phyloP scores from a whole-genome alignment of 2,113 vertebrate genomes.

The Forbesichthys papilliferus region DNA sequence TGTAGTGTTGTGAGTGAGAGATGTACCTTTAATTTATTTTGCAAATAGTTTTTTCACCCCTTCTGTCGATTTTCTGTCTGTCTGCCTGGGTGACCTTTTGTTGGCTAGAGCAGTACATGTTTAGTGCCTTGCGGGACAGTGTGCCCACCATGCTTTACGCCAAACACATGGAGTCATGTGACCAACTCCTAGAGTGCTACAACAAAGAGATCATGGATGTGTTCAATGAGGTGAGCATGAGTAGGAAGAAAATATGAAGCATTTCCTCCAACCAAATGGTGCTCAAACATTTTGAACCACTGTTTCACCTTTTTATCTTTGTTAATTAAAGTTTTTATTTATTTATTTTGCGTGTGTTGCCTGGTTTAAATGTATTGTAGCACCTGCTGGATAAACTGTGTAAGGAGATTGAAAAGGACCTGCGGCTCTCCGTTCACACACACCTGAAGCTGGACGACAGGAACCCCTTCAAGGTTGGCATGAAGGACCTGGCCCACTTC shows the following conservation, averaged over 20 bases:
- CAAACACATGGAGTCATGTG: slow-evolving; percentile 89
- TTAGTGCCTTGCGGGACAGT: slow-evolving; percentile 91
- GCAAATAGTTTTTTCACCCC: background rate
- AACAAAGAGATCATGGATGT: slow-evolving; percentile 95
- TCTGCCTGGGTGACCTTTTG: slow-evolving; percentile 1
- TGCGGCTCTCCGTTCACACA: slow-evolving; percentile 95
- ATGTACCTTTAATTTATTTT: background rate
- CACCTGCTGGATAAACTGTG: slow-evolving; percentile 94
- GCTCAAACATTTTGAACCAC: background rate
- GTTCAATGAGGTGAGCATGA: slow-evolving; percentile 85
- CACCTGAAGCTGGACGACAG: slow-evolving; percentile 96
- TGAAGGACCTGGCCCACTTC: slow-evolving; percentile 96
- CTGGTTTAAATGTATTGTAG: slow-evolving; percentile 55
- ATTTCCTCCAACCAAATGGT: background rate
- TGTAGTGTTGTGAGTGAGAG: too few relatives aligned
- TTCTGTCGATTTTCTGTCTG: background rate
- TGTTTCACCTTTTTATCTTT: background rate
- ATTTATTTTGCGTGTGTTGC: background rate
- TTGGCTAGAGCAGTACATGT: slow-evolving; percentile 88
- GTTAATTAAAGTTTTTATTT: background rate
- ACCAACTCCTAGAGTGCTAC: slow-evolving; percentile 89
- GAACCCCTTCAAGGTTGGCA: slow-evolving; percentile 96
- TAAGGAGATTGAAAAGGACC: slow-evolving; percentile 98
- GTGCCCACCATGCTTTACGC: slow-evolving; percentile 91
- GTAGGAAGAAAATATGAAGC: too few relatives aligned